Evolutionary conservation across 30 jellyfish, hydroid and myxozoan genomes (phyloP).

Genomic region (Mastigias papua): DNA sequence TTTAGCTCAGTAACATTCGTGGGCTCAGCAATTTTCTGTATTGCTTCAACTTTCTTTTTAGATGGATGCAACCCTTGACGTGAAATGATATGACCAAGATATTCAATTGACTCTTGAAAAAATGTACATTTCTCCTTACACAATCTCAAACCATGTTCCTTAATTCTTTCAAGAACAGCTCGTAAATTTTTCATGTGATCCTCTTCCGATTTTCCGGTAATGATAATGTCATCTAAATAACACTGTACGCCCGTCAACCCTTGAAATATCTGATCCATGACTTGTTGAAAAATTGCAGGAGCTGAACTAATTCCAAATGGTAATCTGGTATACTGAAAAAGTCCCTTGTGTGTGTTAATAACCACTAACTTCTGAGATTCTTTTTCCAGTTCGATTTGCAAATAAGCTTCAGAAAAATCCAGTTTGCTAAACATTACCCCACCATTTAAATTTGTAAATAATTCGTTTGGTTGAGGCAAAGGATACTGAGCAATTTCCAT

Average conservation of each 20-base stretch:
- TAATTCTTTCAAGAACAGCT: constrained; percentile 57
- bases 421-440: constrained; percentile 65
- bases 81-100: constrained; percentile 73
- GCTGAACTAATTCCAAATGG: constrained; percentile 72
- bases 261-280: constrained; percentile 67
- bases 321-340: constrained; percentile 48
- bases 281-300: constrained; percentile 62
- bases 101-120: constrained; percentile 69
- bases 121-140: constrained; percentile 75
- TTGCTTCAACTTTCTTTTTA: constrained; percentile 50
- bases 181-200: constrained; percentile 68
- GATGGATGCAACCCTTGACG: constrained; percentile 64
- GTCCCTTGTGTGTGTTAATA: constrained; percentile 62
- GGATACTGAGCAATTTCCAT: constrained; percentile 76
- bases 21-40: constrained; percentile 59
- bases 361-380: constrained; percentile 56
- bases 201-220: constrained; percentile 46
- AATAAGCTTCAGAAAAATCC: constrained; percentile 58
- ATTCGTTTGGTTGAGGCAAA: constrained; percentile 62
- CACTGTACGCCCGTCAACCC: constrained; percentile 46
- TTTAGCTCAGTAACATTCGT: constrained; percentile 69
- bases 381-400: constrained; percentile 58
- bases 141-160: constrained; percentile 64
- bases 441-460: constrained; percentile 58
- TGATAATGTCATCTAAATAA: constrained; percentile 53